Conservation (phyloP, 2,113 vertebrate genomes). For the Anoplopoma fimbria region DNA sequence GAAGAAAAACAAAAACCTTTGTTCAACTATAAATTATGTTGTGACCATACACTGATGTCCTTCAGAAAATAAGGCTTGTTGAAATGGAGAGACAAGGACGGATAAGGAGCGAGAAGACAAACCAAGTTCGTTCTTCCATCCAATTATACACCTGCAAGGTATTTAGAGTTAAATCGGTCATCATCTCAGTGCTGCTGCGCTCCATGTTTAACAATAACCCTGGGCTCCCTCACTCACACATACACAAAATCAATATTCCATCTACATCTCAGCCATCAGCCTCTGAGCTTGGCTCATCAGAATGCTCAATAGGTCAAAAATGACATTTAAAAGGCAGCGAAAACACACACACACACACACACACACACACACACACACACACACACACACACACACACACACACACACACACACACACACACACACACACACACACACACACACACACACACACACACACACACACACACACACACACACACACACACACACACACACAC, state of each 20-base stretch:
- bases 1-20: background rate
- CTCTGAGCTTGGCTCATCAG: conserved; percentile 34
- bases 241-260: conserved; percentile 62
- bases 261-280: conserved; percentile 47
- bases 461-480: conserved; percentile 9
- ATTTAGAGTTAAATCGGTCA: conserved; percentile 57
- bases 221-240: background rate
- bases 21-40: background rate
- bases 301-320: conserved; percentile 63
- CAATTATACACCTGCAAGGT: conserved; percentile 43
- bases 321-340: conserved; percentile 42
- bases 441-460: conserved; percentile 14
- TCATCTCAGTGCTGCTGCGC: conserved; percentile 35
- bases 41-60: background rate
- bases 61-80: background rate
- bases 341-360: conserved; percentile 13
- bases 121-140: background rate
- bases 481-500: conserved; percentile 12
- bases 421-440: conserved; percentile 15
- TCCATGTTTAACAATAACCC: conserved; percentile 28
- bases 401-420: conserved; percentile 13
- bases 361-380: conserved; percentile 13
- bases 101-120: background rate
- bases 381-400: conserved; percentile 16
- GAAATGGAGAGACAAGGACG: background rate